Evolutionary conservation across 2,797 vertebrate genomes (phyloP).

Genomic region (Aldrovandia affinis): DNA sequence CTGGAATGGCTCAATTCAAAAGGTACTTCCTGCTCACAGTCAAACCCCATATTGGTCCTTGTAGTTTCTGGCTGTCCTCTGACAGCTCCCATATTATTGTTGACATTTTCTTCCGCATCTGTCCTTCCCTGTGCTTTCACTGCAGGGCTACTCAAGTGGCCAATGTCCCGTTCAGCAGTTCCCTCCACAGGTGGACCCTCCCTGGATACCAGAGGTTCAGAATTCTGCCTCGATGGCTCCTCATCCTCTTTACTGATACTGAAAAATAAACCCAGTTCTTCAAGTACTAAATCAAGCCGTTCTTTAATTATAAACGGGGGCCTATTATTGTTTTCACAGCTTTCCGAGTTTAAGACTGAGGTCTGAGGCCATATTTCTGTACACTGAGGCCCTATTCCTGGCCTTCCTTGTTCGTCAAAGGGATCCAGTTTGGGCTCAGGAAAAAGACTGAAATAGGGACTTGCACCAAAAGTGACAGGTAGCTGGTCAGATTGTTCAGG

Average conservation of each 20-base stretch:
- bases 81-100: slow-evolving; percentile 41
- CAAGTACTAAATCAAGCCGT: slow-evolving; percentile 80
- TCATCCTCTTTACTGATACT: slow-evolving; percentile 71
- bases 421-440: not conserved
- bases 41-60: slow-evolving; percentile 42
- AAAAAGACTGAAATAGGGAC: slow-evolving; percentile 34
- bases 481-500: slow-evolving; percentile 31
- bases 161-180: slow-evolving; percentile 33
- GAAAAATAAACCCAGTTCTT: slow-evolving; percentile 82
- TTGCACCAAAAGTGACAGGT: slow-evolving; percentile 18
- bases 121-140: slow-evolving; percentile 30
- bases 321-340: slow-evolving; percentile 8
- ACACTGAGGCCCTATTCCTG: not conserved
- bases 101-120: slow-evolving; percentile 37
- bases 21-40: slow-evolving; percentile 68
- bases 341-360: not conserved
- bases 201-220: slow-evolving; percentile 48
- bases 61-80: slow-evolving; percentile 52
- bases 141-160: slow-evolving; percentile 39
- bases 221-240: slow-evolving; percentile 50
- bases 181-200: slow-evolving; percentile 42
- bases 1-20: slow-evolving; percentile 42
- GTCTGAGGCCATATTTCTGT: not conserved
- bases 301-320: slow-evolving; percentile 76
- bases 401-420: not conserved